These are phyloP conservation scores for Leptinotarsa haldemani DNA, from an alignment of 2,888 invertebrate species.

Conservation along the genomic window DNA sequence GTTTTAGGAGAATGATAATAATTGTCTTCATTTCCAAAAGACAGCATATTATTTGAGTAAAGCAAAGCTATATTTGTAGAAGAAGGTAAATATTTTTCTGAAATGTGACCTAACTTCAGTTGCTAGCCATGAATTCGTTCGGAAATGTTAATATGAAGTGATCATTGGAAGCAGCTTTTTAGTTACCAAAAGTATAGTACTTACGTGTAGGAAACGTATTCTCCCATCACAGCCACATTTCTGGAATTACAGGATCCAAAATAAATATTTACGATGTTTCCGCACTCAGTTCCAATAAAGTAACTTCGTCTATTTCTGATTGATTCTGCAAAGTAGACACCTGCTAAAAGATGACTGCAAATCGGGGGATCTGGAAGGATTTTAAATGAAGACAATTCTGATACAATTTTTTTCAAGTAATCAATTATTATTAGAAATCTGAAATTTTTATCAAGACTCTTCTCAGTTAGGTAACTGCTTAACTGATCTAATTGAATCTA, in stretches of 20 bases:
- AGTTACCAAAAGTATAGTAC: constrained; percentile 20
- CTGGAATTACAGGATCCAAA: constrained; percentile 67
- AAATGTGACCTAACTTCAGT: too few relatives aligned
- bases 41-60: too few relatives aligned
- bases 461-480: too few relatives aligned
- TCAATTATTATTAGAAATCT: too few relatives aligned
- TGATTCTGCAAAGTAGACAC: constrained; percentile 74
- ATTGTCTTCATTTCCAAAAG: too few relatives aligned
- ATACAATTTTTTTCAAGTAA: neutral
- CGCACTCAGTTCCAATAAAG: constrained; percentile 74
- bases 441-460: too few relatives aligned
- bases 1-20: constrained; percentile 6
- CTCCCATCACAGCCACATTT: constrained; percentile 60
- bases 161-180: too few relatives aligned
- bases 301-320: constrained; percentile 67
- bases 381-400: neutral
- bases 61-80: too few relatives aligned
- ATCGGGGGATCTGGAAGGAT: constrained; percentile 66
- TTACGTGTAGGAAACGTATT: constrained; percentile 56
- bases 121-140: too few relatives aligned
- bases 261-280: constrained; percentile 68
- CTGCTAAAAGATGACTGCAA: constrained; percentile 74
- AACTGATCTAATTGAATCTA: too few relatives aligned
- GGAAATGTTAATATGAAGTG: too few relatives aligned
- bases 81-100: too few relatives aligned